A percentile compares a stretch with the other conserved stretches of the same genome.
Evolutionary conservation across 2,888 invertebrate species (phyloP).

Genomic region (Cephus nigrinus): DNA sequence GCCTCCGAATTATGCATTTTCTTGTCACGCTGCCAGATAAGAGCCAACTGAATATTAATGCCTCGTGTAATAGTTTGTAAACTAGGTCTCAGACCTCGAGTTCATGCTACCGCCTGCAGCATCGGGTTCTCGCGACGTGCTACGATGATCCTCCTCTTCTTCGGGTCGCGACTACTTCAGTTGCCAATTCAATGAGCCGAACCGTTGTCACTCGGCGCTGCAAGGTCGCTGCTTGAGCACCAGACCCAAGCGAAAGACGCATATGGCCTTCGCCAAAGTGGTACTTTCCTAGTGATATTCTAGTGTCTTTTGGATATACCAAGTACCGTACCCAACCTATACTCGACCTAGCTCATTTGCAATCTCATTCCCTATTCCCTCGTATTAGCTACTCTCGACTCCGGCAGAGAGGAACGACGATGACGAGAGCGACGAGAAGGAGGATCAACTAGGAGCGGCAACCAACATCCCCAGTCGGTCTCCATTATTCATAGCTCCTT

Average conservation of each 20-base stretch:
- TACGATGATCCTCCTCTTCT: no score
- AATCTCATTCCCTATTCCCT: slow-evolving; percentile 40
- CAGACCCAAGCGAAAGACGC: no score
- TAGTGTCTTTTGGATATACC: no score
- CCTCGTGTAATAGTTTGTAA: slow-evolving; percentile 60
- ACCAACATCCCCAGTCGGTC: neutral
- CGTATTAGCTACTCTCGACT: slow-evolving; percentile 26
- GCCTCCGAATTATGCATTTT: slow-evolving; percentile 61
- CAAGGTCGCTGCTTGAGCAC: no score
- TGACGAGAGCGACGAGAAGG: no score
- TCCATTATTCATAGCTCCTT: slow-evolving; percentile 48
- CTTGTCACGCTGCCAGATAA: slow-evolving; percentile 61
- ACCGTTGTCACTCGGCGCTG: no score
- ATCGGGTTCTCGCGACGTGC: no score
- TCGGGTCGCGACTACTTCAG: no score
- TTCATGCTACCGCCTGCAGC: neutral
- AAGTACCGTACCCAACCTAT: no score
- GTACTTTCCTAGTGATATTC: no score
- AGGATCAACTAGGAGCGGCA: neutral
- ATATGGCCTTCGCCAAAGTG: no score
- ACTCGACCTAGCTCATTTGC: slow-evolving; percentile 31
- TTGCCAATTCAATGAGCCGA: no score
- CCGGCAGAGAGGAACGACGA: neutral
- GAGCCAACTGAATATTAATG: slow-evolving; percentile 64
- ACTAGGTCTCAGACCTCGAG: slow-evolving; percentile 51